Evolutionary conservation across 2,113 vertebrate genomes (phyloP).

Genomic region (Spea multiplicata): DNA sequence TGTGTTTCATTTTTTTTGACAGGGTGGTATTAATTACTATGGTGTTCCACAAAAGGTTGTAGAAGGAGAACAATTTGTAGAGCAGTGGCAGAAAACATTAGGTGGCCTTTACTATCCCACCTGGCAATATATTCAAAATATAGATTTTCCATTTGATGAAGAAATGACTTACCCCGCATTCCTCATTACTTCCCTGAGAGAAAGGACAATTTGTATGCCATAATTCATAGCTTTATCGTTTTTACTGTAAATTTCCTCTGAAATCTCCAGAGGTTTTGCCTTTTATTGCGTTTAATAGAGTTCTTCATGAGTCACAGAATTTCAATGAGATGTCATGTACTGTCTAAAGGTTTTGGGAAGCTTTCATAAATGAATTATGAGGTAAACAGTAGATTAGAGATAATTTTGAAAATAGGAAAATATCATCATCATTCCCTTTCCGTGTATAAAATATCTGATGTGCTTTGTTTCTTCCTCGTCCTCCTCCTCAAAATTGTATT

Average conservation of each 20-base stretch:
- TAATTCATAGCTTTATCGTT: slow-evolving; percentile 31
- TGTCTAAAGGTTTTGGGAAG: slow-evolving; percentile 31
- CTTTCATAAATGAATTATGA: slow-evolving; percentile 47
- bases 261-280: slow-evolving; percentile 5
- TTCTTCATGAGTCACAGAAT: slow-evolving; percentile 27
- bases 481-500: too few species aligned
- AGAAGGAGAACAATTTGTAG: background rate
- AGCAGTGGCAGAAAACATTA: background rate
- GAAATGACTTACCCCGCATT: slow-evolving; percentile 1
- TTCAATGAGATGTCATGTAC: slow-evolving; percentile 28
- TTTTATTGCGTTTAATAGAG: slow-evolving; percentile 39
- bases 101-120: slow-evolving; percentile 14
- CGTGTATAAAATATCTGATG: background rate
- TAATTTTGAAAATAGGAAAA: slow-evolving; percentile 23
- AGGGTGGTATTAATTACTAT: slow-evolving; percentile 14
- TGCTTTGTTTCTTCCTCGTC: too few species aligned
- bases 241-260: slow-evolving; percentile 38
- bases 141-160: slow-evolving; percentile 12
- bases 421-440: slow-evolving; percentile 5
- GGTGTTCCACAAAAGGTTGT: slow-evolving; percentile 11
- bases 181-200: slow-evolving; percentile 25
- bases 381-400: slow-evolving; percentile 33
- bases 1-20: background rate
- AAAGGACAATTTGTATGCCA: slow-evolving; percentile 3
- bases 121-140: slow-evolving; percentile 2